Percentiles rank a stretch among this genome's conserved stretches.
Conservation (phyloP, 2,888 invertebrate genomes). For the Dolichomitus sp. region DNA sequence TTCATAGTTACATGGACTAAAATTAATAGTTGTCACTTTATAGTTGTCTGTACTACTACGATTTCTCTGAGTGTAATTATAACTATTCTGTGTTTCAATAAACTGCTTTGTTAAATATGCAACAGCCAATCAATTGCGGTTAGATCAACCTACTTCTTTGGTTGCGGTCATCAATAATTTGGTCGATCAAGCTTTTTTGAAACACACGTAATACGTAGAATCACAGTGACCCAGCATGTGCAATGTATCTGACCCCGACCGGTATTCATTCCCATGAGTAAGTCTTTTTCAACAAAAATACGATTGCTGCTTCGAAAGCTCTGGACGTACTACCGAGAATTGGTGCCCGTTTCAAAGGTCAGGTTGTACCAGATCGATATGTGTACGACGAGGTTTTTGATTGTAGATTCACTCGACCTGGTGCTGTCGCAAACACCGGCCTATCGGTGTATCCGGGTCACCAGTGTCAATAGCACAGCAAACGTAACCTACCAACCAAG, state of each 20-base stretch:
- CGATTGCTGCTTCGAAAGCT: neutral
- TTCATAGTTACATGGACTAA: too few relatives aligned
- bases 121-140: too few relatives aligned
- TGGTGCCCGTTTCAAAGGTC: conserved; percentile 35
- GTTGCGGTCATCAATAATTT: too few relatives aligned
- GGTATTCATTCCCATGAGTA: neutral
- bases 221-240: neutral
- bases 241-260: neutral
- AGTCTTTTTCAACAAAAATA: neutral
- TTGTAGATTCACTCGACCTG: neutral
- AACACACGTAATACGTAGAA: neutral
- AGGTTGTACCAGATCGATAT: conserved; percentile 38
- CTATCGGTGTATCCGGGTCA: conserved; percentile 21
- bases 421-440: neutral
- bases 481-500: conserved; percentile 7
- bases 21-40: too few relatives aligned
- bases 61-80: too few relatives aligned
- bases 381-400: conserved; percentile 11
- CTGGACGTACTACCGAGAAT: conserved; percentile 13
- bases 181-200: too few relatives aligned
- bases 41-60: too few relatives aligned
- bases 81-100: too few relatives aligned
- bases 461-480: neutral
- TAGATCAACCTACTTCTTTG: too few relatives aligned
- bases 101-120: too few relatives aligned